Evolutionary conservation across 2,888 invertebrate species (phyloP), one percentile per base, ranked within the genome.

Genomic region (Melanostoma scalare): DNA sequence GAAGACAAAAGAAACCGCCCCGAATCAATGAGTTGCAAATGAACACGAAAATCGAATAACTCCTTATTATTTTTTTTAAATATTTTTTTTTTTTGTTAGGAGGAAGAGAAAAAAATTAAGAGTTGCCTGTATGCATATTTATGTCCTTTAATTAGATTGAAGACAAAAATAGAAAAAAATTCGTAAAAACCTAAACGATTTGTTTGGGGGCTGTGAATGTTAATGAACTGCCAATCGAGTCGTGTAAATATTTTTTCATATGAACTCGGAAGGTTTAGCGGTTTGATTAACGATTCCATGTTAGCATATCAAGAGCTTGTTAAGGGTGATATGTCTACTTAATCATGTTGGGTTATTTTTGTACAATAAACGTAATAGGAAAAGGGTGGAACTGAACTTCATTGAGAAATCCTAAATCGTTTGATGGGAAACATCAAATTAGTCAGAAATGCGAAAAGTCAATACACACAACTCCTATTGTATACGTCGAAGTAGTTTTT

Each of bases 91-190:
- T 44, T 63, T 44, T 56, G 52, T 61, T 55, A n/a, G 52, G 58
- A 40, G 35, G 40, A 63, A n/a, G 40, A 44, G 3, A 63, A 10
- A 68, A 61, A 56, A 48, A 68, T 61, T 61, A 73, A 56, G 68
- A 71, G 61, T 38, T 50, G 63, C 20, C 20, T 60, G 60, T 60
- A 84, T 84, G 79, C 79, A 84, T 84, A 84, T 84, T 84, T 79
- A 84, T 84, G 79, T 75, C 74, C 79, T 84, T 74, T 75, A 84
- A 84, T 84, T 84, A 69, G 42, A 63, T 75, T 46, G 71, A 55
- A 56, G 63, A 58, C 60, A 58, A 73, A 71, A 84, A 79, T 44
- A 67, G 8, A 31, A 44, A 38, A 56, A 48, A 20, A 33, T 33
- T n/a, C 4, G 9, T 33, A 44, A 67, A 48, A 71, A 72, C 71